Base-by-base conservation (phyloP, 1,140 invertebrate species). In the Drosophila sp. region DNA sequence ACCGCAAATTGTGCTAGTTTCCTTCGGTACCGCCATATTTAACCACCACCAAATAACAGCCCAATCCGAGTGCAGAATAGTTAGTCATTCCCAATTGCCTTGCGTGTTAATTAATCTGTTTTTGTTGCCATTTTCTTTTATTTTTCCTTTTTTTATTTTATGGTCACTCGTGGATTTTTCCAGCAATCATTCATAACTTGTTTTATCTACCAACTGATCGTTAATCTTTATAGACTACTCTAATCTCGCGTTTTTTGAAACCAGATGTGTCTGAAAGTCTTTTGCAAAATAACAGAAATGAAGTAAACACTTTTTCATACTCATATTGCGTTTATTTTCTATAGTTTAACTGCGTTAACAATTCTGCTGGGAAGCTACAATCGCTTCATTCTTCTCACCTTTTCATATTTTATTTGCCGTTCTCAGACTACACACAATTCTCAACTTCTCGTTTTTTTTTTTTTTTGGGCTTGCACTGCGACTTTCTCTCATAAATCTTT, bases 401-500 rank as follows among this genome's bases (percentile, higher is more conserved):
- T 7, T 9, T 18, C 11, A n/a, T 46, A 27, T 21, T 29, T 29
- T 6, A 29, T 6, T 29, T 43, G 41, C 41, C 32, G 34, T 18
- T 51, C 25, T 63, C 46, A 27, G 43, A 25, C 46, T 50, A 50
- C 46, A 50, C 46, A 53, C 8, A 53, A 53, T 50, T 50, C 27
- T 58, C 7, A n/a, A 14, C 29, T 71, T 65, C 32, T 51, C 32
- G 61, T 57, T 56, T n/a, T 21, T 62, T 34, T 25, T 38, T 5
- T 9, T 16, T 8, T 14, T 54, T n/a, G 21, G 21, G 6, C 54
- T 16, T 25, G 7, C 11, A 21, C 40, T 53, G 63, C 51, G 46
- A 73, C 70, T 73, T 73, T 73, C 70, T 53, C 70, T 36, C 70
- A 73, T 73, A 67, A 73, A 73, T 73, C 70, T 61, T 46, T 14